Evolutionary conservation across 1,140 invertebrate species (phyloP).

Genomic region (Diachasmimorpha longicaudata): DNA sequence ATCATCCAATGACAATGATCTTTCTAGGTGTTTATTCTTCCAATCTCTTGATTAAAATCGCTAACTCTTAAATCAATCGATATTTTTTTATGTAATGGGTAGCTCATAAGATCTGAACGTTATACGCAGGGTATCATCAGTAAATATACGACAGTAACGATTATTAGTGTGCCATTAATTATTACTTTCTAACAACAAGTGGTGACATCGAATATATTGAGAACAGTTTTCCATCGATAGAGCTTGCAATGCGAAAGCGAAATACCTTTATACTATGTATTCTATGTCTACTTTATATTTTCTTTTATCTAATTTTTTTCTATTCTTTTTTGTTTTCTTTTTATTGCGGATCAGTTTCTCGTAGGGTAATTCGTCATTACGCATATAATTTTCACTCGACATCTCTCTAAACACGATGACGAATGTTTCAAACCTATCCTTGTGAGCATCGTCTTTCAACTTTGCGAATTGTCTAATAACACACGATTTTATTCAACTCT

Average conservation of each 20-base stretch:
- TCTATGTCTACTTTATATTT: background rate
- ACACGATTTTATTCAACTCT: background rate
- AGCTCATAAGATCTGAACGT: background rate
- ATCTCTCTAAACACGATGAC: conserved; percentile 25
- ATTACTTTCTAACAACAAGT: background rate
- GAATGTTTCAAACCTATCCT: conserved; percentile 30
- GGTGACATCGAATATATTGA: background rate
- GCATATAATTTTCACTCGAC: background rate
- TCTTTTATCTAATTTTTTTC: conserved; percentile 15
- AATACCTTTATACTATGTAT: background rate
- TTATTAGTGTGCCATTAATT: background rate
- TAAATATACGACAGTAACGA: conserved; percentile 43
- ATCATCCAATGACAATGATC: background rate
- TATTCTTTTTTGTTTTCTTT: conserved; percentile 23
- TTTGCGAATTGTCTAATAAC: background rate
- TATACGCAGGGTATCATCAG: background rate
- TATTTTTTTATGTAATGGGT: background rate
- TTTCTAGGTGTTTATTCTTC: background rate
- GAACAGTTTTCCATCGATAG: conserved; percentile 2
- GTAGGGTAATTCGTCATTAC: conserved; percentile 48
- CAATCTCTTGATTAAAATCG: background rate
- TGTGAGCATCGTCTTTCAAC: background rate
- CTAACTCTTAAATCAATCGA: background rate
- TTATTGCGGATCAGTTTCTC: conserved; percentile 36
- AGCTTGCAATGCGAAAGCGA: background rate